Base-by-base conservation (phyloP, 2,888 invertebrate genomes). In the Diogma glabrata region DNA sequence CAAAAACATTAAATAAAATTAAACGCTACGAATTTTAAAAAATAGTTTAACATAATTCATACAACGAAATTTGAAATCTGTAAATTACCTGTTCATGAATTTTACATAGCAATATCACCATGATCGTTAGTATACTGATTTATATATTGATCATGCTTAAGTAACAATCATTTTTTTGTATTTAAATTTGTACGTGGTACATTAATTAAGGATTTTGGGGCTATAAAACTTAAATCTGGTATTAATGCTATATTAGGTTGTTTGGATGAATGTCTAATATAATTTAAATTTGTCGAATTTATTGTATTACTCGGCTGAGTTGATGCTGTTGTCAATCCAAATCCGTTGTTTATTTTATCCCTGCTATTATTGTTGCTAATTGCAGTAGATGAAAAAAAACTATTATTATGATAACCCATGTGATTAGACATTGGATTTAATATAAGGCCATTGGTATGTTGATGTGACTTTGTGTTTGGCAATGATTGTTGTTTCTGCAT, bases 221-320 rank as follows among this genome's bases (percentile, higher is more conserved):
- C 71, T 53, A 73, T 67, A 62, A 76, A 77, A 56, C 75, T 73
- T 57, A 76, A 64, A 58, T 77, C 75, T 5, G 77, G 77, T 59
- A 77, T 66, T 33, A 73, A 61, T 0, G 74, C 71, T 60, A 75
- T 72, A 60, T 70, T 72, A 14, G 73, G 67, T 64, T 62, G 56
- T 64, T 66, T 51, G 63, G 36, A 36, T 48, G 47, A 46, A 45
- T 51, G 45, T 46, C 24, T 40, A 14, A 20, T 47, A 30, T 47
- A 19, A 8, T 26, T 4, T n/a, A n/a, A n/a, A n/a, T n/a, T n/a
- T n/a, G n/a, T n/a, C n/a, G n/a, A n/a, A 22, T n/a, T 17, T 10
- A 5, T 26, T 17, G 14, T 47, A 17, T 10, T 26, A 17, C 23
- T 17, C 8, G 6, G n/a, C 4, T 12, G n/a, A 36, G 3, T 16